These are phyloP conservation scores for Limnephilus lunatus DNA, from an alignment of 2,888 invertebrate genomes.

Conservation along the genomic window DNA sequence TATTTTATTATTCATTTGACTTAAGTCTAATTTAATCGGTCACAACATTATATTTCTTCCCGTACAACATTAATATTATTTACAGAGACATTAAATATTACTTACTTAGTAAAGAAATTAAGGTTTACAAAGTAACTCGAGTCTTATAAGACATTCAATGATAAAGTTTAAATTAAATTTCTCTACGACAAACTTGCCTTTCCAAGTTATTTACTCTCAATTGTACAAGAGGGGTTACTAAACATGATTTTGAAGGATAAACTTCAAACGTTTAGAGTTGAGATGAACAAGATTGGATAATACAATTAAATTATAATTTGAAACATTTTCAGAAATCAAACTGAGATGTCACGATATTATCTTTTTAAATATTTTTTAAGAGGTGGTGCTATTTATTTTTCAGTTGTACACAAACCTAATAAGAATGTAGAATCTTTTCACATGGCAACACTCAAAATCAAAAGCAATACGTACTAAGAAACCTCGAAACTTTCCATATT, in stretches of 20 bases:
- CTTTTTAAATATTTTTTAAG: no score
- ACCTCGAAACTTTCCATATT: no score
- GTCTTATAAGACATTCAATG: not conserved
- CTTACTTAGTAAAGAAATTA: not conserved
- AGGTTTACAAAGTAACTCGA: not conserved
- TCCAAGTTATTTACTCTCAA: not conserved
- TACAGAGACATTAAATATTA: not conserved
- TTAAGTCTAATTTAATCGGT: not conserved
- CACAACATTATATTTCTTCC: not conserved
- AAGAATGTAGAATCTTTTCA: no score
- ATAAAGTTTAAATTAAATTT: not conserved
- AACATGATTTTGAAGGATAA: not conserved
- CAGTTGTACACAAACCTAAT: no score
- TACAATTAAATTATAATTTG: not conserved
- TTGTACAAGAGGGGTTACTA: not conserved
- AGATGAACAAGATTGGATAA: not conserved
- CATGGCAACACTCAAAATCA: no score
- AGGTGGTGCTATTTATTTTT: no score
- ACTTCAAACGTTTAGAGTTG: not conserved
- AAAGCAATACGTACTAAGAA: no score
- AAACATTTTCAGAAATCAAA: not conserved
- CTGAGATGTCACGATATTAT: not conserved
- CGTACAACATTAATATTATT: not conserved
- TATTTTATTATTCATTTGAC: not conserved
- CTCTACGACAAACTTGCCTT: not conserved